Evolutionary conservation across 2,888 invertebrate genomes (phyloP), one percentile per base, ranked within the genome.

Genomic region (Acanthoscelides obtectus): DNA sequence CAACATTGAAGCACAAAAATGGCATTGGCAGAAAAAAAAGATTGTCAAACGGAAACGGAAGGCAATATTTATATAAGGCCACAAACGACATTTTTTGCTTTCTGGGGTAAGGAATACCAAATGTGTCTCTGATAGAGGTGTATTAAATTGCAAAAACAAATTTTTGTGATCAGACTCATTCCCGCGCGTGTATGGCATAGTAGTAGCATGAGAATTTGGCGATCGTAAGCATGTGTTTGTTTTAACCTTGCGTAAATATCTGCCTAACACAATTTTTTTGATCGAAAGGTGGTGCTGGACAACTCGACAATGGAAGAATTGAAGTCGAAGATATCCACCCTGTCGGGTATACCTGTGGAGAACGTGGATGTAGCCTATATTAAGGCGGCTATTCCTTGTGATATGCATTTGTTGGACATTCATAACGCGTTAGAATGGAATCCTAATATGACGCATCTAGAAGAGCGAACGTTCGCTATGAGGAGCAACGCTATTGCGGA

Each of bases 341-440:
- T 90, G 72, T 90, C 91, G 75, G 87, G 86, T 70, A 90, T 94
- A 74, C 88, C 90, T 17, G 83, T 86, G 69, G 90, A 92, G 73
- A 84, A 88, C 80, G 84, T 94, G 65, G 90, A 90, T 75, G 88
- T 92, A 80, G 88, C 89, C 69, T 89, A 89, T 84, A 86, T 87
- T 19, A 87, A 87, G 77, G 87, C 87, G 72, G 86, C 86, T 70
- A 91, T 91, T 80, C 91, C 92, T 1, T 89, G 89, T 84, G 91
- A 90, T 80, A 87, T 90, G 81, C 90, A 90, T 72, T 84, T 90
- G 73, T 83, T 91, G 71, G 88, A 87, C 76, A 87, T 92, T 22
- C 89, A 90, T 75, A 87, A 85, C 65, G 88, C 90, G 72, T 84
- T 90, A 74, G 89, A 88, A 71, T 93, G 92, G 93, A 88, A 87